A percentile compares a stretch with the other conserved stretches of the same genome.
Evolutionary conservation across 2,888 invertebrate genomes (phyloP).

Genomic region (Tipula confusa): DNA sequence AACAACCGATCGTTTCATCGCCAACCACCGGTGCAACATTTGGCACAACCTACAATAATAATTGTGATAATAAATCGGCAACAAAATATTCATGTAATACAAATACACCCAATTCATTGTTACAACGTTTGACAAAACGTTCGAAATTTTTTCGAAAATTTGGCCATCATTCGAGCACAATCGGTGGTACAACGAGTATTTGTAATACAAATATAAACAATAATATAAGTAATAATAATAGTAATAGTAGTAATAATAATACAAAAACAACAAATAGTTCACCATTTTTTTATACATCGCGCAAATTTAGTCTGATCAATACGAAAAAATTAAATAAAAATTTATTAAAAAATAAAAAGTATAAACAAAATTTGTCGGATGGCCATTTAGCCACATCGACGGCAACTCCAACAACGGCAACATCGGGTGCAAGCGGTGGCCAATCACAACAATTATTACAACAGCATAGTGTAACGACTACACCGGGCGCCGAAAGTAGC

Average conservation of each 20-base stretch:
- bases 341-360: slow-evolving; percentile 12
- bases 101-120: slow-evolving; percentile 31
- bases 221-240: slow-evolving; percentile 15
- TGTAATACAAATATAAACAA: background rate
- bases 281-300: slow-evolving; percentile 27
- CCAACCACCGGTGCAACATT: slow-evolving; percentile 4
- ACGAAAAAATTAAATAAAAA: slow-evolving; percentile 29
- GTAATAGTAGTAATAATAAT: too few relatives aligned
- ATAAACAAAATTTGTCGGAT: slow-evolving; percentile 29
- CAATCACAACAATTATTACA: background rate
- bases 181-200: slow-evolving; percentile 5
- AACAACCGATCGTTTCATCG: background rate
- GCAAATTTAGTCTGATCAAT: slow-evolving; percentile 30
- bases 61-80: slow-evolving; percentile 21
- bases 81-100: slow-evolving; percentile 28
- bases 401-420: background rate
- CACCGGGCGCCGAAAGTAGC: slow-evolving; percentile 36
- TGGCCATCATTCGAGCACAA: slow-evolving; percentile 13
- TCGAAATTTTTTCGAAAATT: slow-evolving; percentile 27
- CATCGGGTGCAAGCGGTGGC: background rate
- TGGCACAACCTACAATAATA: slow-evolving; percentile 15
- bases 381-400: slow-evolving; percentile 13
- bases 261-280: background rate
- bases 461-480: background rate
- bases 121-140: slow-evolving; percentile 21